phyloP scores from a whole-genome alignment of 2,113 vertebrate genomes.

The Thunnus thynnus region DNA sequence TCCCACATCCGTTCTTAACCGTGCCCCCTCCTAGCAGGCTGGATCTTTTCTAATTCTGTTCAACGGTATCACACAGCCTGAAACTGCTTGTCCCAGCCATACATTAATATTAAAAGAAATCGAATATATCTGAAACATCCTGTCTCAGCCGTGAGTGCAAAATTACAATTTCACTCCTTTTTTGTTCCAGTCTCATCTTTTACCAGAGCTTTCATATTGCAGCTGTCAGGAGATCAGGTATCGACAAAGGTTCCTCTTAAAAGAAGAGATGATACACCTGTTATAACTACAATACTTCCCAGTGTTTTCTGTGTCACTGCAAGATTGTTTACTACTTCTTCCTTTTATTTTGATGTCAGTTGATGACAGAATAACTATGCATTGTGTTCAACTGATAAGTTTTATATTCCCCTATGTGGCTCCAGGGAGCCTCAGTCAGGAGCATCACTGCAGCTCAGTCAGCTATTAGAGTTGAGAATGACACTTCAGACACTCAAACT shows the following conservation, averaged over 20 bases:
- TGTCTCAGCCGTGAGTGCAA: slow-evolving; percentile 16
- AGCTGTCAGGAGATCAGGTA: slow-evolving; percentile 17
- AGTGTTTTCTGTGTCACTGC: background rate
- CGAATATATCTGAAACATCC: slow-evolving; percentile 21
- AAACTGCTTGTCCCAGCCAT: slow-evolving; percentile 18
- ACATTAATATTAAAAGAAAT: slow-evolving; percentile 44
- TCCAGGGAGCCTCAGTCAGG: slow-evolving; percentile 33
- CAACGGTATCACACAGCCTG: slow-evolving; percentile 1
- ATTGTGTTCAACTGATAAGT: slow-evolving; percentile 7
- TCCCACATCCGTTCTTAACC: background rate
- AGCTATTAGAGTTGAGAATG: slow-evolving; percentile 39
- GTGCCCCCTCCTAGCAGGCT: background rate
- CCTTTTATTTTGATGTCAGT: slow-evolving; percentile 18
- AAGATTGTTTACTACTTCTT: slow-evolving; percentile 10
- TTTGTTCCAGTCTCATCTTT: slow-evolving; percentile 33
- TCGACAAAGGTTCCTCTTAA: slow-evolving; percentile 14
- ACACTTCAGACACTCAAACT: slow-evolving; percentile 51
- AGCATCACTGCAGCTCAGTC: slow-evolving; percentile 22
- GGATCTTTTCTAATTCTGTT: slow-evolving; percentile 23
- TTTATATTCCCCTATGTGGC: slow-evolving; percentile 35
- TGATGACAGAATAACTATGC: slow-evolving; percentile 47
- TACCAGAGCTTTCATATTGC: background rate
- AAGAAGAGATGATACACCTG: slow-evolving; percentile 16
- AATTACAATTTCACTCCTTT: slow-evolving; percentile 28
- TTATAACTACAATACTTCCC: background rate